These are phyloP conservation scores for Staurois parvus DNA, from an alignment of 2,797 vertebrate genomes.

Conservation along the genomic window DNA sequence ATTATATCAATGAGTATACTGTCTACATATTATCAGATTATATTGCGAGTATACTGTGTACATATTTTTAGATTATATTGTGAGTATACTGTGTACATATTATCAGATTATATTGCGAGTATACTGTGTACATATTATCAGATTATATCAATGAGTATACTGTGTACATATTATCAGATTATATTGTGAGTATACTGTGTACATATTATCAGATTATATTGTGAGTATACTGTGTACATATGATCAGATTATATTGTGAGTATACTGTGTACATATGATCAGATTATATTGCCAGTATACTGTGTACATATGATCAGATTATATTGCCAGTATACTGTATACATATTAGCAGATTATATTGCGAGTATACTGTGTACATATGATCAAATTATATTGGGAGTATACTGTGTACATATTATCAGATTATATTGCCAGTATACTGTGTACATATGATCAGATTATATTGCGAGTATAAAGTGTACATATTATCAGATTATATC, in stretches of 20 bases:
- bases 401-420: background rate
- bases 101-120: background rate
- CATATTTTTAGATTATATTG: background rate
- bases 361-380: background rate
- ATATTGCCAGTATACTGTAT: constrained; percentile 9
- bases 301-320: background rate
- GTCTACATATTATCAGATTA: no score
- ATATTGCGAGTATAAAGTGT: background rate
- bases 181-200: no score
- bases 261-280: background rate
- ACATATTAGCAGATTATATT: background rate
- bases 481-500: background rate
- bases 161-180: background rate
- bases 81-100: background rate
- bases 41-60: background rate
- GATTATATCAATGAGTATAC: background rate
- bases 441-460: background rate
- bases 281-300: background rate
- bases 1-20: no score
- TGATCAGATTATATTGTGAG: background rate
- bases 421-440: background rate
- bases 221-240: background rate
- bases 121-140: background rate
- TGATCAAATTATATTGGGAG: background rate
- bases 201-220: background rate